A percentile compares a stretch with the other conserved stretches of the same genome.
phyloP scores from a whole-genome alignment of 2,113 vertebrate genomes.

The Rousettus leschenaultii region DNA sequence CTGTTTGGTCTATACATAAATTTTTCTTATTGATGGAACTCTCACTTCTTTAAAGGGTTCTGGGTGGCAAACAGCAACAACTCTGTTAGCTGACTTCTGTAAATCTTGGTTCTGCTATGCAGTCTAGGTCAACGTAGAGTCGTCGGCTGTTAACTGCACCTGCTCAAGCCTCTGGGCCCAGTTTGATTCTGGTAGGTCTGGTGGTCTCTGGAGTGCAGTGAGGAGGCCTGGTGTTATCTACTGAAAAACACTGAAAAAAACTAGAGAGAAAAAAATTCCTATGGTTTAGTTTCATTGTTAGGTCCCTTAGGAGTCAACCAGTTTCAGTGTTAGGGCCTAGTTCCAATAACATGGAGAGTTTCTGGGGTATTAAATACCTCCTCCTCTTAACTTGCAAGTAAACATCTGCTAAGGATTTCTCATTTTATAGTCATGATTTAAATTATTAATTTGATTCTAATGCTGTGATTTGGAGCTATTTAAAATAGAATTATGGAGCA shows the following conservation, averaged over 20 bases:
- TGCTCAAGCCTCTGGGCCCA: neutral
- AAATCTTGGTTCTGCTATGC: neutral
- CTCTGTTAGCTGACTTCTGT: neutral
- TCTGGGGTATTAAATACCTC: neutral
- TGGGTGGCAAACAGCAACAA: neutral
- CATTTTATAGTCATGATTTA: neutral
- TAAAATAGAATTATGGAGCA: slow-evolving; percentile 33
- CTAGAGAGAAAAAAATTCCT: neutral
- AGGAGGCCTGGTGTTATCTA: neutral
- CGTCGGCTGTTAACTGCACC: neutral
- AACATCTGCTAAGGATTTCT: neutral
- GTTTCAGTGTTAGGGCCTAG: neutral
- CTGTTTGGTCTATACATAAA: neutral
- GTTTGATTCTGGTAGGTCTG: neutral
- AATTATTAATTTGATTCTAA: slow-evolving; percentile 51
- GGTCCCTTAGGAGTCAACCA: neutral
- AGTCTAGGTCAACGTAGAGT: neutral
- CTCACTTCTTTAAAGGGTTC: neutral
- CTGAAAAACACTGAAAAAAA: neutral
- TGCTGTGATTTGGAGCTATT: neutral
- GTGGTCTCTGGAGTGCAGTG: neutral
- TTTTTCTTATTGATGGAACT: neutral
- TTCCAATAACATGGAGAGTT: neutral
- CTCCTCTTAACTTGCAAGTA: neutral
- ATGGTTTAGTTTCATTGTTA: neutral